A percentile compares a stretch with the other conserved stretches of the same genome.
phyloP scores from a whole-genome alignment of 2,797 vertebrate species.

The Nothura maculosa region DNA sequence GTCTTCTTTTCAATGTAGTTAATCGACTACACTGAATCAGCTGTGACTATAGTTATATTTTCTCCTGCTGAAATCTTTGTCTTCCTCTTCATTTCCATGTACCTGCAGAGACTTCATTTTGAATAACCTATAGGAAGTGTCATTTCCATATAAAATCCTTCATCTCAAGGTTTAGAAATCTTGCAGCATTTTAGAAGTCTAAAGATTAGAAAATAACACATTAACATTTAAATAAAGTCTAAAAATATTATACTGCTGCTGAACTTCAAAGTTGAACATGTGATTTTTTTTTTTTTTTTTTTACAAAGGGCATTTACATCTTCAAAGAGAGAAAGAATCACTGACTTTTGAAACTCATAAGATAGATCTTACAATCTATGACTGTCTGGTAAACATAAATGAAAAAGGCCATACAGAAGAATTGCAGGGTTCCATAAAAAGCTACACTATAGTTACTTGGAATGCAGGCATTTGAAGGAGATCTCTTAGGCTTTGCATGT shows the following conservation, averaged over 20 bases:
- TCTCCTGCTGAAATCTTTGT: not conserved
- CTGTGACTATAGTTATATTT: not conserved
- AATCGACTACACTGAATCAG: not conserved
- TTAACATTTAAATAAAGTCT: conserved; percentile 48
- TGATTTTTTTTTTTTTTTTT: conserved; percentile 31
- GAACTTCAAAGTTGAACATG: conserved; percentile 24
- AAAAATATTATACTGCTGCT: conserved; percentile 15
- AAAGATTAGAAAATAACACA: conserved; percentile 24
- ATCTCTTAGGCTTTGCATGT: not conserved
- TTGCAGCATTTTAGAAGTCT: not conserved
- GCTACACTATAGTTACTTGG: not conserved
- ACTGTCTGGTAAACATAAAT: not conserved
- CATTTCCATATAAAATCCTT: not conserved
- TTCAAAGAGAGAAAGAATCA: conserved; percentile 14
- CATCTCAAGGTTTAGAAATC: not conserved
- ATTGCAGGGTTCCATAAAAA: not conserved
- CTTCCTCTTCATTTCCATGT: not conserved
- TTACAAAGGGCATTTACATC: conserved; percentile 13
- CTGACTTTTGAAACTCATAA: not conserved
- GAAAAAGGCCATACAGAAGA: not conserved
- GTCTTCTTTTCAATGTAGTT: not conserved
- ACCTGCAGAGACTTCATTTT: not conserved
- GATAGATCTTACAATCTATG: not conserved
- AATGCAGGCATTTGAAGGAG: not conserved
- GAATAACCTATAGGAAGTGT: not conserved